Evolutionary conservation across 2,113 vertebrate genomes (phyloP).

Genomic region (Halichoeres trimaculatus): DNA sequence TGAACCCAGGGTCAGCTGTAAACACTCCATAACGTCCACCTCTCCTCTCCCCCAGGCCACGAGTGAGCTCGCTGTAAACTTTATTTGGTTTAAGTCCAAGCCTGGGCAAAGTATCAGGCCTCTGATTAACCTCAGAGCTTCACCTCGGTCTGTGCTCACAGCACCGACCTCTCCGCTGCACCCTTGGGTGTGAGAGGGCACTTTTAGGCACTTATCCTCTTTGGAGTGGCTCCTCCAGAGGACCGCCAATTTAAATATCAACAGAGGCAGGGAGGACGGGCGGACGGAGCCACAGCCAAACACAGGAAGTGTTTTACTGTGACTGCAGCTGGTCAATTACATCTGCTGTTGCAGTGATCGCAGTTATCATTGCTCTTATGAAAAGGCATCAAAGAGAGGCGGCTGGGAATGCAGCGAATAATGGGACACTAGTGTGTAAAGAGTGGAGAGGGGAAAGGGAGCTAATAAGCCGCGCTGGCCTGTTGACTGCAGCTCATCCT

Average conservation of each 20-base stretch:
- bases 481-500: slow-evolving; percentile 76
- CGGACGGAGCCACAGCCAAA: slow-evolving; percentile 37
- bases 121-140: slow-evolving; percentile 69
- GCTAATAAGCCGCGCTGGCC: slow-evolving; percentile 69
- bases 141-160: slow-evolving; percentile 34
- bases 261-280: slow-evolving; percentile 29
- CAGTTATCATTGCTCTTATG: slow-evolving; percentile 75
- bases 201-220: slow-evolving; percentile 44
- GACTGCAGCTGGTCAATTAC: slow-evolving; percentile 77
- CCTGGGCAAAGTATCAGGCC: slow-evolving; percentile 17
- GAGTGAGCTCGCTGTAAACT: slow-evolving; percentile 6
- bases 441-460: slow-evolving; percentile 59
- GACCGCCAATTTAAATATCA: slow-evolving; percentile 68
- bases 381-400: slow-evolving; percentile 76
- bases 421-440: slow-evolving; percentile 57
- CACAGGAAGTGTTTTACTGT: slow-evolving; percentile 67
- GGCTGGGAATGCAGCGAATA: slow-evolving; percentile 50
- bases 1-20: neutral
- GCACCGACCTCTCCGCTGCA: slow-evolving; percentile 62
- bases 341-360: slow-evolving; percentile 63
- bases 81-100: slow-evolving; percentile 12
- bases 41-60: neutral
- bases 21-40: slow-evolving; percentile 10
- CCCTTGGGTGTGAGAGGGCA: slow-evolving; percentile 31
- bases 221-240: slow-evolving; percentile 54